Evolutionary conservation across 2,888 invertebrate species (phyloP).

Genomic region (Ariolimax columbianus): DNA sequence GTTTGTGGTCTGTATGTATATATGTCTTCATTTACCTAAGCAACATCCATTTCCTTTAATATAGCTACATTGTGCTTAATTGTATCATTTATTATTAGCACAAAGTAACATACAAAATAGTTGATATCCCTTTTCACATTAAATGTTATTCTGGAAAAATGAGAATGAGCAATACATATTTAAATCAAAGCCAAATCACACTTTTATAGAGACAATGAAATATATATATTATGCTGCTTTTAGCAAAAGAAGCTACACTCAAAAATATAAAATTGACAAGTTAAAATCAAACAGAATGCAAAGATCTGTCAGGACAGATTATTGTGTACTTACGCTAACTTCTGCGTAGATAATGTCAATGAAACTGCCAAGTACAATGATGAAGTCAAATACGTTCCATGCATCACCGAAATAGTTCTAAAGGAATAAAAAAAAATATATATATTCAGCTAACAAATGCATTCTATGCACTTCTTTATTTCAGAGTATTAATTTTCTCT

Average conservation of each 20-base stretch:
- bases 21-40: too few relatives aligned
- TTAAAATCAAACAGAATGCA: conserved; percentile 15
- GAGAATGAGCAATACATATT: too few relatives aligned
- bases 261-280: conserved; percentile 16
- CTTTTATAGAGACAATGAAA: conserved; percentile 11
- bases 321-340: conserved; percentile 88
- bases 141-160: too few relatives aligned
- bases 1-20: too few relatives aligned
- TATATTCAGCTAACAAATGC: too few relatives aligned
- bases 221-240: conserved; percentile 19
- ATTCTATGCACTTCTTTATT: too few relatives aligned
- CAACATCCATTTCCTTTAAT: too few relatives aligned
- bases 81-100: too few relatives aligned
- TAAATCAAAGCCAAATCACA: background rate
- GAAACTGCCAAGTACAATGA: conserved; percentile 79
- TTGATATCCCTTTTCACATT: too few relatives aligned
- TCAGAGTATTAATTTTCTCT: background rate
- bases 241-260: conserved; percentile 33
- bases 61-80: too few relatives aligned
- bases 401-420: conserved; percentile 80
- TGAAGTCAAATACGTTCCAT: conserved; percentile 80
- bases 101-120: too few relatives aligned
- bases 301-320: background rate
- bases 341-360: conserved; percentile 89
- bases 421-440: conserved; percentile 32